Evolutionary conservation across 1,140 invertebrate species (phyloP).

Genomic region (Achroia grisella): DNA sequence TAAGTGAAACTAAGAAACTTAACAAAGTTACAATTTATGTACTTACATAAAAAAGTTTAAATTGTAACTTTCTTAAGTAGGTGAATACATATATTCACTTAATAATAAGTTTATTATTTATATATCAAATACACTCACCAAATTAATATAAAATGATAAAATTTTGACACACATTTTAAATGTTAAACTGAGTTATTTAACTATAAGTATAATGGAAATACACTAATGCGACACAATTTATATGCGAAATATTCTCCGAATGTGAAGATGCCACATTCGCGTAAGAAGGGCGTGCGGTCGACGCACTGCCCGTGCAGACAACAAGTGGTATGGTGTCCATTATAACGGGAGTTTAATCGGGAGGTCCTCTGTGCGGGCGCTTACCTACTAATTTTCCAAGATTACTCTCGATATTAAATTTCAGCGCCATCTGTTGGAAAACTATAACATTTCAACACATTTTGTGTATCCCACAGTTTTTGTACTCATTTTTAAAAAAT

Average conservation of each 20-base stretch:
- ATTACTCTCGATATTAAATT: conserved; percentile 13
- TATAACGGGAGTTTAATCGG: conserved; percentile 68
- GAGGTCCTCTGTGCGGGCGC: conserved; percentile 47
- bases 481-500: too few species aligned
- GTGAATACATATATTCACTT: too few species aligned
- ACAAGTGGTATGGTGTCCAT: conserved; percentile 67
- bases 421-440: conserved; percentile 29
- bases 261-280: conserved; percentile 64
- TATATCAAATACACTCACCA: conserved; percentile 39
- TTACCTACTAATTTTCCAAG: conserved; percentile 32
- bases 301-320: conserved; percentile 68
- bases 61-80: too few species aligned
- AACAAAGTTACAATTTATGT: too few species aligned
- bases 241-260: conserved; percentile 50
- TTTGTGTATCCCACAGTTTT: neutral
- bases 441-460: neutral
- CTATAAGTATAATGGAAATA: conserved; percentile 26
- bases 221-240: conserved; percentile 42
- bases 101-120: neutral
- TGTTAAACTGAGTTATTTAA: conserved; percentile 31
- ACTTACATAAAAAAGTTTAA: too few species aligned
- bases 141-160: conserved; percentile 38
- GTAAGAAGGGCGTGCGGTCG: conserved; percentile 67
- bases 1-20: too few species aligned
- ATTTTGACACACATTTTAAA: conserved; percentile 53